phyloP scores from a whole-genome alignment of 2,113 vertebrate genomes.

The Eudyptes chrysolophus region DNA sequence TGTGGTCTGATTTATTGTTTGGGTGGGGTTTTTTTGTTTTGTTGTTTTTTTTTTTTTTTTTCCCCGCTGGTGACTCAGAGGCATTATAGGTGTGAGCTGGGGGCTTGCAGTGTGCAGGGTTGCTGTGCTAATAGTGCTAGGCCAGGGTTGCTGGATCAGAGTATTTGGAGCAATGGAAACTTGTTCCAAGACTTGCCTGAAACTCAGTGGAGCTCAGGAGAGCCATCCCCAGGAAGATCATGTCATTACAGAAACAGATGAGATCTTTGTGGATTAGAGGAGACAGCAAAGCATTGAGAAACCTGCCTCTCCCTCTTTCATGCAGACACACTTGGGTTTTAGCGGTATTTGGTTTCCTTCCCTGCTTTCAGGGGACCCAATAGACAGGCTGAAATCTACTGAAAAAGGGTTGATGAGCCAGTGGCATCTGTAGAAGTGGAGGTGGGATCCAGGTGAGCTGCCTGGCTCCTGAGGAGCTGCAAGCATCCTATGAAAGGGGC shows the following conservation, averaged over 20 bases:
- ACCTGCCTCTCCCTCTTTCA: neutral
- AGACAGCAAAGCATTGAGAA: neutral
- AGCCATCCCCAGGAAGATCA: neutral
- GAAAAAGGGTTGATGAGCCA: neutral
- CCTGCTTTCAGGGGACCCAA: neutral
- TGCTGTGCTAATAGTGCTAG: neutral
- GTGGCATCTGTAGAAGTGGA: neutral
- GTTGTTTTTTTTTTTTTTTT: neutral
- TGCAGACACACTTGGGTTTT: neutral
- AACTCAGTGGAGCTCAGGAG: neutral
- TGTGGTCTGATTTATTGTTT: neutral
- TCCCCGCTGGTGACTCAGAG: neutral
- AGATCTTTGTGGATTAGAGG: neutral
- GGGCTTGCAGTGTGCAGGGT: neutral
- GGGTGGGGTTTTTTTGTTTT: no score
- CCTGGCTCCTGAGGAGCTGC: neutral
- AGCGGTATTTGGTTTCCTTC: neutral
- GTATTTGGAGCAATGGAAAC: neutral
- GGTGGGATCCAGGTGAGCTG: neutral
- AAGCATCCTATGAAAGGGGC: neutral
- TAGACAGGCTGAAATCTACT: neutral
- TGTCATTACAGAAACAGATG: neutral
- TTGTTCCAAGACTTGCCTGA: neutral
- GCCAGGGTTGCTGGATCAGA: neutral
- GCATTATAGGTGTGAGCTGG: neutral